Evolutionary conservation across 2,888 invertebrate genomes (phyloP).

Genomic region (Lycaena phlaeas): DNA sequence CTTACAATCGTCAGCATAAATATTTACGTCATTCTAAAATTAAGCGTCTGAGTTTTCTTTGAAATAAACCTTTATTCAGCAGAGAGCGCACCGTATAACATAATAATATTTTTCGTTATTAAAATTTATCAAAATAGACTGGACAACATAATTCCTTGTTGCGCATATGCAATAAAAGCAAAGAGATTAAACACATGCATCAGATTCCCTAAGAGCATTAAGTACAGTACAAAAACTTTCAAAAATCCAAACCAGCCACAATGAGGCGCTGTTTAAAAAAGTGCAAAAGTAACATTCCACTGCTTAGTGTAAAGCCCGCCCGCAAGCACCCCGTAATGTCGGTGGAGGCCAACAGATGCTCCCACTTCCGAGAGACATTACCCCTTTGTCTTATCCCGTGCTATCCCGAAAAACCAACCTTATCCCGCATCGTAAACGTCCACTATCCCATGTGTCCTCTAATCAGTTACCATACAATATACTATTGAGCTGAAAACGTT

Average conservation of each 20-base stretch:
- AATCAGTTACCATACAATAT: slow-evolving; percentile 16
- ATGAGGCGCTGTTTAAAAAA: slow-evolving; percentile 11
- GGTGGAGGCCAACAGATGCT: slow-evolving; percentile 58
- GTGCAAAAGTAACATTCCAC: slow-evolving; percentile 16
- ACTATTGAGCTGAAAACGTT: slow-evolving; percentile 48
- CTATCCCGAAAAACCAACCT: slow-evolving; percentile 10
- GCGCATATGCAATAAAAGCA: slow-evolving; percentile 4
- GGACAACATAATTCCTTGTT: no score
- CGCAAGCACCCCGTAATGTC: slow-evolving; percentile 53
- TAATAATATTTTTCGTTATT: no score
- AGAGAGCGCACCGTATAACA: no score
- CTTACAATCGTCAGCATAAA: no score
- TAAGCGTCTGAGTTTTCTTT: no score
- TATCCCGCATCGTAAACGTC: slow-evolving; percentile 4
- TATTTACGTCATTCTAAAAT: no score
- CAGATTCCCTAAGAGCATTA: slow-evolving; percentile 8
- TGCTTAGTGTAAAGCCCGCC: slow-evolving; percentile 33
- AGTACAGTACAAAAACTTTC: slow-evolving; percentile 1
- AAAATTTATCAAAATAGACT: no score
- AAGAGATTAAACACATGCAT: slow-evolving; percentile 7
- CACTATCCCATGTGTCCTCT: neutral
- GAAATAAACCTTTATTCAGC: no score
- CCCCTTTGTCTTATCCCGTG: slow-evolving; percentile 47
- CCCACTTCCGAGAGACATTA: slow-evolving; percentile 49
- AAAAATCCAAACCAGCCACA: neutral